Percentiles rank a stretch among this genome's conserved stretches.
Conservation (phyloP, 2,888 invertebrate species). For the Philhelius pedissequus region DNA sequence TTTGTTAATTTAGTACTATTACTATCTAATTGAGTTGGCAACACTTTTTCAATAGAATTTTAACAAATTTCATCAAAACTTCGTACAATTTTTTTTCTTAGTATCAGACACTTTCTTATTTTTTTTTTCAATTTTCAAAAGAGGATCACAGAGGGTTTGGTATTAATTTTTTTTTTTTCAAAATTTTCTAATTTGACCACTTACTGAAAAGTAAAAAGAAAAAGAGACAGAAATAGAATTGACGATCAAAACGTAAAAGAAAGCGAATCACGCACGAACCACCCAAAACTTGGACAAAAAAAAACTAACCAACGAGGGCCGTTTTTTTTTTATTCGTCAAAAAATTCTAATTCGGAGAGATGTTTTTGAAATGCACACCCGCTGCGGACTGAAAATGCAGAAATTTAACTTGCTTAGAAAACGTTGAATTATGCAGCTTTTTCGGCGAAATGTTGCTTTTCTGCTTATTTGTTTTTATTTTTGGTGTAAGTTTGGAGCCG, state of each 20-base stretch:
- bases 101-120: slow-evolving; percentile 7
- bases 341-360: slow-evolving; percentile 47
- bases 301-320: slow-evolving; percentile 15
- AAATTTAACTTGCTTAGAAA: slow-evolving; percentile 62
- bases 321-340: neutral
- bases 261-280: slow-evolving; percentile 58
- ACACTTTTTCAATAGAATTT: slow-evolving; percentile 35
- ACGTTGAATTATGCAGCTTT: slow-evolving; percentile 56
- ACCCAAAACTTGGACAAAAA: slow-evolving; percentile 31
- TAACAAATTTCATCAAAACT: slow-evolving; percentile 2
- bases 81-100: slow-evolving; percentile 4
- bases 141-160: slow-evolving; percentile 3
- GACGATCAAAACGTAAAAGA: slow-evolving; percentile 10
- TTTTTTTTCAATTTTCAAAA: neutral
- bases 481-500: slow-evolving; percentile 30
- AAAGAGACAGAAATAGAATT: slow-evolving; percentile 38
- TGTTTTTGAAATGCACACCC: slow-evolving; percentile 78
- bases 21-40: slow-evolving; percentile 45
- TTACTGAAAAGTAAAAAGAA: slow-evolving; percentile 16
- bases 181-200: slow-evolving; percentile 36
- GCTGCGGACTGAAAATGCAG: slow-evolving; percentile 78
- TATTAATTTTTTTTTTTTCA: slow-evolving; percentile 1
- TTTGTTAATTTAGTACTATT: slow-evolving; percentile 46
- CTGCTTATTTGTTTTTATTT: slow-evolving; percentile 36
- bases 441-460: slow-evolving; percentile 48